Conservation (phyloP, 2,888 invertebrate species). For the Stramonita haemastoma region DNA sequence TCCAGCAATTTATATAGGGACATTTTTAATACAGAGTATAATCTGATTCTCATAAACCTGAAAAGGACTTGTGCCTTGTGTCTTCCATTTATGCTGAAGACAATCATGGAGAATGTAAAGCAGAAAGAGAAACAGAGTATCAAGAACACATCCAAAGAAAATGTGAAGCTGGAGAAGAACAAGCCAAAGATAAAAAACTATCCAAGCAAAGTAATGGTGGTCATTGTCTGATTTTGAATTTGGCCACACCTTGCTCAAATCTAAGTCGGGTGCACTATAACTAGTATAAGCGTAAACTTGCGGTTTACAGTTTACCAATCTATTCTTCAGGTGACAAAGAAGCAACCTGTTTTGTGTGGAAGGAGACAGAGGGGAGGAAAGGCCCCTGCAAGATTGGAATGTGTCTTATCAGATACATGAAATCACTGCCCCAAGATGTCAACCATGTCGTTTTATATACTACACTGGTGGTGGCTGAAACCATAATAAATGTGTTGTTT, state of each 20-base stretch:
- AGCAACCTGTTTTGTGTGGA: slow-evolving; percentile 10
- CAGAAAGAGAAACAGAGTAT: slow-evolving; percentile 13
- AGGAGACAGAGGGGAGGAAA: slow-evolving; percentile 19
- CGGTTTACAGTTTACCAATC: not conserved
- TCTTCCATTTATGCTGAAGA: not conserved
- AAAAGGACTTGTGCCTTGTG: slow-evolving; percentile 6
- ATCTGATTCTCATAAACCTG: slow-evolving; percentile 19
- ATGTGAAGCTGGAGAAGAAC: slow-evolving; percentile 11
- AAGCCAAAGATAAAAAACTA: not conserved
- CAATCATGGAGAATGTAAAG: not conserved
- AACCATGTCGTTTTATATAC: slow-evolving; percentile 6
- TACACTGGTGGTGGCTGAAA: slow-evolving; percentile 14
- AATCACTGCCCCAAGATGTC: not conserved
- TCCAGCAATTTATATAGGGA: not conserved
- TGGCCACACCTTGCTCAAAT: slow-evolving; percentile 16
- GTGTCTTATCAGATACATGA: not conserved
- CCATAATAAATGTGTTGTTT: not conserved
- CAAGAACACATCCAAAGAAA: slow-evolving; percentile 22
- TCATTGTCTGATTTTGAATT: not conserved
- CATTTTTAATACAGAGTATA: slow-evolving; percentile 11
- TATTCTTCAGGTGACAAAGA: not conserved
- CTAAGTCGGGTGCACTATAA: slow-evolving; percentile 13
- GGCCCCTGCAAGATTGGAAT: not conserved
- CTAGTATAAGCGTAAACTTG: slow-evolving; percentile 12
- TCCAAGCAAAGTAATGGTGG: not conserved